Evolutionary conservation across 2,888 invertebrate species (phyloP).

Genomic region (Diadegma fenestrale): DNA sequence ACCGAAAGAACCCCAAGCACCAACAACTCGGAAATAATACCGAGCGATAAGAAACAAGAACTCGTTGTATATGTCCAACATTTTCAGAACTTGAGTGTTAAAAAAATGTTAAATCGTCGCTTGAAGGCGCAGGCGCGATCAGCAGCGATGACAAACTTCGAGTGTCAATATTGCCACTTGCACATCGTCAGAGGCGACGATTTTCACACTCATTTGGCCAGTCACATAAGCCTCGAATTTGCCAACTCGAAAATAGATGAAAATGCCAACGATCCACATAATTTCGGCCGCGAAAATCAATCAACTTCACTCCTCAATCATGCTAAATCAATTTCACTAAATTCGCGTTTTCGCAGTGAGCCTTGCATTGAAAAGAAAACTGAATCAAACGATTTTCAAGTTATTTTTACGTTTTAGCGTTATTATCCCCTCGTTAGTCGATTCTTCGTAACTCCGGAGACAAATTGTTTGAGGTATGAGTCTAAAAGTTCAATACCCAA

Average conservation of each 20-base stretch:
- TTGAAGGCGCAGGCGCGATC: background rate
- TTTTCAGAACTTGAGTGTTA: background rate
- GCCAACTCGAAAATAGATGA: background rate
- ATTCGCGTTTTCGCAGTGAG: background rate
- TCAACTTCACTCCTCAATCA: background rate
- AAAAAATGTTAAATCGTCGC: background rate
- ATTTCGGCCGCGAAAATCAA: conserved; percentile 2
- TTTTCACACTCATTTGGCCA: conserved; percentile 32
- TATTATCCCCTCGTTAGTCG: background rate
- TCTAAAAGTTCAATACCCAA: background rate
- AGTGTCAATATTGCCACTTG: conserved; percentile 1
- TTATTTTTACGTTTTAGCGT: background rate
- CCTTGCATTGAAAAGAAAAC: background rate
- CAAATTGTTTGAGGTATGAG: background rate
- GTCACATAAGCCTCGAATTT: background rate
- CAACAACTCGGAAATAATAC: background rate
- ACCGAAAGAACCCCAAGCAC: background rate
- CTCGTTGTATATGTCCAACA: background rate
- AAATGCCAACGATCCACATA: background rate
- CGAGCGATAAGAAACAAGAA: background rate
- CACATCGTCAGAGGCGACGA: background rate
- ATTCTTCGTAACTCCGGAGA: background rate
- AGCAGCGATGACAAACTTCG: background rate
- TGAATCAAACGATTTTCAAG: background rate
- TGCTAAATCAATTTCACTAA: background rate